Evolutionary conservation across 2,888 invertebrate genomes (phyloP).

Genomic region (Zhengitettix transpicula): DNA sequence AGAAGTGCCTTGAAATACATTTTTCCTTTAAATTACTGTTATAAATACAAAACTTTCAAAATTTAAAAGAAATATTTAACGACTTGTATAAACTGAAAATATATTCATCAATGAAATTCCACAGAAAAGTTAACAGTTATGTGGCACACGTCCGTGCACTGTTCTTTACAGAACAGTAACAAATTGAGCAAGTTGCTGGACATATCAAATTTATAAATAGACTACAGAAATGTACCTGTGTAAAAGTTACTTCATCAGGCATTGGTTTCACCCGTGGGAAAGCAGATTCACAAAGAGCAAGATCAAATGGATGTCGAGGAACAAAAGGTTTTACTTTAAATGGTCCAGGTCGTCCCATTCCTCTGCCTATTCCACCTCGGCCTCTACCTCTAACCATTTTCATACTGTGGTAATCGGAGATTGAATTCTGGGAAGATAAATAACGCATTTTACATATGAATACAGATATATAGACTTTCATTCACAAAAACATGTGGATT

Average conservation of each 20-base stretch:
- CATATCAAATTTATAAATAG: background rate
- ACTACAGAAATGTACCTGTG: constrained; percentile 38
- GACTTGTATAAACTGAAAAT: background rate
- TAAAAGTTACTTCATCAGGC: constrained; percentile 70
- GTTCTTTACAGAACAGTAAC: background rate
- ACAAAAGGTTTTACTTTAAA: constrained; percentile 46
- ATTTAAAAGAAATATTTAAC: background rate
- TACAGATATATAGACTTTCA: no score
- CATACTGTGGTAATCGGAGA: constrained; percentile 5
- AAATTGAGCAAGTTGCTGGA: background rate
- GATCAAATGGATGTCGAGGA: constrained; percentile 71
- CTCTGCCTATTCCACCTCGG: constrained; percentile 47
- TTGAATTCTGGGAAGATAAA: no score
- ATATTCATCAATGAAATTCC: background rate
- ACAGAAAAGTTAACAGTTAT: background rate
- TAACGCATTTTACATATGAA: no score
- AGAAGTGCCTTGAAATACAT: constrained; percentile 54
- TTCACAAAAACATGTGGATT: no score
- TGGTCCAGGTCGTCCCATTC: constrained; percentile 36
- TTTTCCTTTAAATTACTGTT: background rate
- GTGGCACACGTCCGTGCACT: background rate
- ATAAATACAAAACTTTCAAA: background rate
- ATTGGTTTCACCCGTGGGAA: constrained; percentile 73
- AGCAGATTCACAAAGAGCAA: constrained; percentile 71
- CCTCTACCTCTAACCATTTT: constrained; percentile 46